phyloP scores from a whole-genome alignment of 2,797 vertebrate species.

The Myiotriccus ornatus region DNA sequence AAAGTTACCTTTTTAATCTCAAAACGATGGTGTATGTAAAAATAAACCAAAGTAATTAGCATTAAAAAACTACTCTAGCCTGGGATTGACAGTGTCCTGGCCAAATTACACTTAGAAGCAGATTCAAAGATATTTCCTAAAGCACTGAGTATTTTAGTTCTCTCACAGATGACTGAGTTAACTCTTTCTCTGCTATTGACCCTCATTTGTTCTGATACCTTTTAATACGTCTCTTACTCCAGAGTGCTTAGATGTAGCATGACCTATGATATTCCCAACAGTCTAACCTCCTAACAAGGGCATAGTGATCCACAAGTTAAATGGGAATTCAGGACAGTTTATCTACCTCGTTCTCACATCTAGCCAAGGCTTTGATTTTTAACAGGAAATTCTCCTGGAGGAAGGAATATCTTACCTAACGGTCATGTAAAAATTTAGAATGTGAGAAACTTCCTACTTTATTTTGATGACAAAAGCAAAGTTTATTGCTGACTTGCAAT shows the following conservation, averaged over 20 bases:
- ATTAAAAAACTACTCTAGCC: background rate
- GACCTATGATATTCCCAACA: background rate
- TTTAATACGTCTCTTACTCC: background rate
- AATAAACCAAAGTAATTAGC: background rate
- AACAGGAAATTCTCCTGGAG: background rate
- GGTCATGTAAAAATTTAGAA: background rate
- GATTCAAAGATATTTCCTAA: background rate
- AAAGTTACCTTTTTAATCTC: background rate
- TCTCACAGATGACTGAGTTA: background rate
- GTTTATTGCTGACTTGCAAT: conserved; percentile 13
- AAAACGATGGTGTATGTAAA: background rate
- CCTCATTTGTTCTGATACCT: background rate
- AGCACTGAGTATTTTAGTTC: background rate
- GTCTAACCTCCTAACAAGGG: background rate
- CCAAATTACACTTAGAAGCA: background rate
- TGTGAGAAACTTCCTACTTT: background rate
- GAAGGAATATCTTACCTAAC: background rate
- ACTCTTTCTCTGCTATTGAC: background rate
- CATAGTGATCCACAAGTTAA: background rate
- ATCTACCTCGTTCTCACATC: background rate
- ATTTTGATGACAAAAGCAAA: conserved; percentile 39
- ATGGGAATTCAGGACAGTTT: background rate
- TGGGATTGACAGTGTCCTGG: background rate
- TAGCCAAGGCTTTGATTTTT: background rate
- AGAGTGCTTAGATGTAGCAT: background rate